phyloP scores from a whole-genome alignment of 2,888 invertebrate genomes.

The Bursaphelenchus okinawaensis region DNA sequence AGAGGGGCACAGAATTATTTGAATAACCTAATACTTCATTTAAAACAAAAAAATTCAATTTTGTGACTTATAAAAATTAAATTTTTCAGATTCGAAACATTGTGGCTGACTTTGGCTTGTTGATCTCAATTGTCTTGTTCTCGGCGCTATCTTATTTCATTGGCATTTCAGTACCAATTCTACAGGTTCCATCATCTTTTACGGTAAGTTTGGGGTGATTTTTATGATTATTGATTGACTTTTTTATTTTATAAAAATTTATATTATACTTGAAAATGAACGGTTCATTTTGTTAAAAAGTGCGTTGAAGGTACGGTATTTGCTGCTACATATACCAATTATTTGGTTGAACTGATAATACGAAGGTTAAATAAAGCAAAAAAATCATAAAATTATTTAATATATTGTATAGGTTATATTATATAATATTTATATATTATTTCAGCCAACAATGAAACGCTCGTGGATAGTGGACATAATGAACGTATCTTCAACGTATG shows the following conservation, averaged over 20 bases:
- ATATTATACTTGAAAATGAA: too few species aligned
- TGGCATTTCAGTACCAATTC: constrained; percentile 36
- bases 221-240: too few species aligned
- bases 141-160: constrained; percentile 57
- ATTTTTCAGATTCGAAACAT: constrained; percentile 57
- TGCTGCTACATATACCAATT: too few species aligned
- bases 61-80: background rate
- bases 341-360: background rate
- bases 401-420: too few species aligned
- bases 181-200: constrained; percentile 1
- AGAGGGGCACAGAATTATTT: too few species aligned
- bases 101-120: constrained; percentile 63
- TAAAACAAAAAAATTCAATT: too few species aligned
- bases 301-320: too few species aligned
- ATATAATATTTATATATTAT: too few species aligned
- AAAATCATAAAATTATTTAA: background rate
- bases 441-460: constrained; percentile 39
- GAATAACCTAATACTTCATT: too few species aligned
- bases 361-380: background rate
- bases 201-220: too few species aligned
- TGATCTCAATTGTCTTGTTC: constrained; percentile 62
- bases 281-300: too few species aligned
- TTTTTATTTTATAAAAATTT: too few species aligned
- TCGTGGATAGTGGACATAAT: constrained; percentile 37
- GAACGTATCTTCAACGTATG: constrained; percentile 37